Evolutionary conservation across 2,888 invertebrate species (phyloP).

Genomic region (Erebia ligea): DNA sequence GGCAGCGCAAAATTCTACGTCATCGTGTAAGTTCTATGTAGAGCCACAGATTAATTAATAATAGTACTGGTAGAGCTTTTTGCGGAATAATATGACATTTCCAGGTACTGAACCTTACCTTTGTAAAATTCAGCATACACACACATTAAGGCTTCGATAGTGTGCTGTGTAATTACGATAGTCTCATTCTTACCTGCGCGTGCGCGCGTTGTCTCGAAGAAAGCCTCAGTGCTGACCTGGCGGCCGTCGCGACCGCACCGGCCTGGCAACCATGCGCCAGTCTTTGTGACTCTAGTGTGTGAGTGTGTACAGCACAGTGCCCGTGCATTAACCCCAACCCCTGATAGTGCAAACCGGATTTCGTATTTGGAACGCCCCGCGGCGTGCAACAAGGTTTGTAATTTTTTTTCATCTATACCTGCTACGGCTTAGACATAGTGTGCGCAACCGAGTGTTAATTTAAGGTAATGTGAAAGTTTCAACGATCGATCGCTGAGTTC

Average conservation of each 20-base stretch:
- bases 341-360: slow-evolving; percentile 81
- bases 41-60: too few relatives aligned
- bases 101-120: slow-evolving; percentile 44
- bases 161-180: slow-evolving; percentile 60
- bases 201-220: slow-evolving; percentile 68
- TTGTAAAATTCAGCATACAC: slow-evolving; percentile 45
- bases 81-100: slow-evolving; percentile 3
- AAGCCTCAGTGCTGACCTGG: slow-evolving; percentile 76
- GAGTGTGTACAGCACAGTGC: slow-evolving; percentile 76
- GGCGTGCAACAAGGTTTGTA: slow-evolving; percentile 72
- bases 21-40: neutral
- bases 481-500: slow-evolving; percentile 72
- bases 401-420: slow-evolving; percentile 42
- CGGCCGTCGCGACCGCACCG: slow-evolving; percentile 76
- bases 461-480: slow-evolving; percentile 82
- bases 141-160: slow-evolving; percentile 46
- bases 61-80: too few relatives aligned
- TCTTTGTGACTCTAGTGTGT: slow-evolving; percentile 76
- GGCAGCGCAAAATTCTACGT: neutral
- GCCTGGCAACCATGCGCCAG: slow-evolving; percentile 75
- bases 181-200: slow-evolving; percentile 73
- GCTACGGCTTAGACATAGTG: slow-evolving; percentile 51
- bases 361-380: slow-evolving; percentile 68
- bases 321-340: slow-evolving; percentile 79
- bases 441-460: slow-evolving; percentile 67